Percentiles rank a stretch among this genome's conserved stretches.
These are phyloP conservation scores for Phylloscopus whistleri DNA, from an alignment of 2,113 vertebrate genomes.

Conservation along the genomic window DNA sequence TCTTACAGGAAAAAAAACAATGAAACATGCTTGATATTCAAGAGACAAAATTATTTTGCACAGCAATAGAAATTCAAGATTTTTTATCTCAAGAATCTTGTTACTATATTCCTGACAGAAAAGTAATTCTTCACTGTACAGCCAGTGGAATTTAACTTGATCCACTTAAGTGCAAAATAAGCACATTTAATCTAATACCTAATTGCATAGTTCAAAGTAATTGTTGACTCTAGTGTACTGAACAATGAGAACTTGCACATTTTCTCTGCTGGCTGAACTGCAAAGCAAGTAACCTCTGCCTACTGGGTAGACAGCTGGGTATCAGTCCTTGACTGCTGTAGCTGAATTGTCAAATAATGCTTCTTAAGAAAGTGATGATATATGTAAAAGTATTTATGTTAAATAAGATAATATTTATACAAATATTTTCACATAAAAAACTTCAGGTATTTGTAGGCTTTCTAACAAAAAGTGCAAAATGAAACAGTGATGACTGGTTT, in stretches of 20 bases:
- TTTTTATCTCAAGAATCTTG: background rate
- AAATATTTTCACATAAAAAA: background rate
- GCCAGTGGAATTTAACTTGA: background rate
- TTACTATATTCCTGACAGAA: background rate
- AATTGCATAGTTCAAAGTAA: background rate
- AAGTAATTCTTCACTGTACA: background rate
- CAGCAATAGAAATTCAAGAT: background rate
- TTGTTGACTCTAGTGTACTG: background rate
- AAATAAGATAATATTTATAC: background rate
- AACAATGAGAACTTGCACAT: background rate
- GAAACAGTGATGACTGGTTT: background rate
- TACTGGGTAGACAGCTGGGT: background rate
- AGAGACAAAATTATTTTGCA: background rate
- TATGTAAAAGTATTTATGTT: background rate
- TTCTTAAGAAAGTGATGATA: background rate
- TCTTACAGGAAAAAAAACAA: background rate
- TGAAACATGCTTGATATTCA: background rate
- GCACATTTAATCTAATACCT: background rate
- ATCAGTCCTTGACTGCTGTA: accelerated
- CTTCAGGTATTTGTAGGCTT: background rate
- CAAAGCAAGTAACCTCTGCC: background rate
- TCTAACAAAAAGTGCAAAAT: background rate
- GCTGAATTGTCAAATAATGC: background rate
- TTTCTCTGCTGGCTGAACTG: background rate
- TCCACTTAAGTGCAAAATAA: background rate